These are phyloP conservation scores for Montipora capitata DNA, from an alignment of 92 coral and sea anemone species.

Conservation along the genomic window DNA sequence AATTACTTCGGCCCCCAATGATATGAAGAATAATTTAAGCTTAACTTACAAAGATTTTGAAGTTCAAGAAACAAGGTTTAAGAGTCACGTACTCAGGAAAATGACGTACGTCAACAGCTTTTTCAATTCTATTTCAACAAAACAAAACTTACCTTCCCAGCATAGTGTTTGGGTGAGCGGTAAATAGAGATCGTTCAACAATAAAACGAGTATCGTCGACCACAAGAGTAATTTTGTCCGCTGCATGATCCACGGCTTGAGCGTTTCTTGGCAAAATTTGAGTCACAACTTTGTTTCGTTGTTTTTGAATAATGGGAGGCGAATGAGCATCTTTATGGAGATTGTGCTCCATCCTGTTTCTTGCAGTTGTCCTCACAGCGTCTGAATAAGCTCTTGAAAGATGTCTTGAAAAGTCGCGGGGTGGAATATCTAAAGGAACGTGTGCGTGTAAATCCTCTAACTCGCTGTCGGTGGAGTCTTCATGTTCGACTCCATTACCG, in stretches of 20 bases:
- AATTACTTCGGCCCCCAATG: no score
- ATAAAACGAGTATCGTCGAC: slow-evolving; percentile 97
- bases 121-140: neutral
- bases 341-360: slow-evolving; percentile 65
- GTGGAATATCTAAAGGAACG: slow-evolving; percentile 90
- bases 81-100: no score
- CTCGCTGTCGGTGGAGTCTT: slow-evolving; percentile 93
- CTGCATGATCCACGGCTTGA: slow-evolving; percentile 36
- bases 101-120: neutral
- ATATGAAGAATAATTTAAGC: neutral
- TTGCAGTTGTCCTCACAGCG: slow-evolving; percentile 71
- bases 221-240: slow-evolving; percentile 92
- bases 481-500: slow-evolving; percentile 56
- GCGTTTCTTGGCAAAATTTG: slow-evolving; percentile 70
- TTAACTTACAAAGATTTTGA: no score
- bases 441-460: slow-evolving; percentile 83
- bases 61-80: no score
- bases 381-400: slow-evolving; percentile 75
- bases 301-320: slow-evolving; percentile 67
- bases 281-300: slow-evolving; percentile 66
- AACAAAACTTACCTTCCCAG: slow-evolving; percentile 83
- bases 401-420: slow-evolving; percentile 87
- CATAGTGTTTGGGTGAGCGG: slow-evolving; percentile 97
- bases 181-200: slow-evolving; percentile 93
- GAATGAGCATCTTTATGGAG: slow-evolving; percentile 60